Evolutionary conservation across 2,797 vertebrate genomes (phyloP).

Genomic region (Sphenopsis melanotis): DNA sequence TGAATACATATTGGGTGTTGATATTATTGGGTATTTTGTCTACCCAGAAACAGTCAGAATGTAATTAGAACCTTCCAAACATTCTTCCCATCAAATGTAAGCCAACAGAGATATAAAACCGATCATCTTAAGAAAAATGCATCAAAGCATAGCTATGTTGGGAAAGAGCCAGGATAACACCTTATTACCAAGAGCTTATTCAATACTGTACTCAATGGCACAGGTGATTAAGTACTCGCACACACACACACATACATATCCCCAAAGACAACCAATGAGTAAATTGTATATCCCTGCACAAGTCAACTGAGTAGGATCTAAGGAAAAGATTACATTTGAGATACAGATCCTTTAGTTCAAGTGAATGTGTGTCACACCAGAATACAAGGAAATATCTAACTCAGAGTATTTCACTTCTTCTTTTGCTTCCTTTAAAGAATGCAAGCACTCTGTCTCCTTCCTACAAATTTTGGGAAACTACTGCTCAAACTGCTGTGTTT

Average conservation of each 20-base stretch:
- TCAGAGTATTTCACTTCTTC: background rate
- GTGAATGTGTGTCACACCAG: background rate
- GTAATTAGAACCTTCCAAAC: background rate
- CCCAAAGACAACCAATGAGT: background rate
- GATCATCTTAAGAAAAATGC: background rate
- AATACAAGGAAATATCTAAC: background rate
- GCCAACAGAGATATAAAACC: background rate
- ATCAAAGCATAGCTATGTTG: background rate
- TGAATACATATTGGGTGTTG: background rate
- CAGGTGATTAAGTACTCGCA: background rate
- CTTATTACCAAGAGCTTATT: background rate
- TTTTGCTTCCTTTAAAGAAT: background rate
- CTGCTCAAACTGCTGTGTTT: background rate
- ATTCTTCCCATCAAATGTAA: background rate
- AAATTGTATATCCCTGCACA: background rate
- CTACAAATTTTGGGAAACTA: background rate
- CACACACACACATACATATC: background rate
- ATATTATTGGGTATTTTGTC: background rate
- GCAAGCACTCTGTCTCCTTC: background rate
- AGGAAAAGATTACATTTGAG: background rate
- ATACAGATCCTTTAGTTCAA: background rate
- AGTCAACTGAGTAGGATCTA: background rate
- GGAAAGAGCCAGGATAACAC: background rate
- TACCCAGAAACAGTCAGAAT: background rate
- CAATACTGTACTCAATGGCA: background rate